These are phyloP conservation scores for Paraescarpia echinospica DNA, from an alignment of 1,140 invertebrate species.

Conservation along the genomic window DNA sequence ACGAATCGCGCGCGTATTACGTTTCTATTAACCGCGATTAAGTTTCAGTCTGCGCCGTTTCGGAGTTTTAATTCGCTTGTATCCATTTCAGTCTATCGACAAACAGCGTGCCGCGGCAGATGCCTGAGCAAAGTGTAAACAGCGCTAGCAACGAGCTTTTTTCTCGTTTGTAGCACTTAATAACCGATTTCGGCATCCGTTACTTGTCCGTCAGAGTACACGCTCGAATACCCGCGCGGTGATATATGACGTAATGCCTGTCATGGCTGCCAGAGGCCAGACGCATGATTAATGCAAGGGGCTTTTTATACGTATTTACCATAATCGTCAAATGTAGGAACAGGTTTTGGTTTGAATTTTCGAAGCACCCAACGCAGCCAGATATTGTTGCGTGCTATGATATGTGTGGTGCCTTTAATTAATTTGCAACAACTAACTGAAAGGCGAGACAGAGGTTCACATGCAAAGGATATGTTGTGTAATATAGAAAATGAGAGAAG, in stretches of 20 bases:
- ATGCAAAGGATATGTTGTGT: no score
- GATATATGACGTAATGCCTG: background rate
- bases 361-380: background rate
- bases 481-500: no score
- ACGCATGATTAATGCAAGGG: background rate
- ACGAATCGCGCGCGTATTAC: background rate
- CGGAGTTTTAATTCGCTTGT: background rate
- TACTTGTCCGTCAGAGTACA: background rate
- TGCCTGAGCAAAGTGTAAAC: background rate
- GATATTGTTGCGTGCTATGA: background rate
- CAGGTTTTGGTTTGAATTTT: background rate
- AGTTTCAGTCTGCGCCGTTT: background rate
- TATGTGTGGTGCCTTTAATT: background rate
- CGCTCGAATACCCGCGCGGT: background rate
- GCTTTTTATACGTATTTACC: background rate
- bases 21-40: background rate
- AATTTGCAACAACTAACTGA: background rate
- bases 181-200: background rate
- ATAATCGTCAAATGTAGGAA: background rate
- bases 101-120: background rate
- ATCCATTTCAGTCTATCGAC: background rate
- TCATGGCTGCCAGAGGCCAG: background rate
- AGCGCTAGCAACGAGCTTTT: background rate
- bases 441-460: no score
- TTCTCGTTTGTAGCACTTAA: slow-evolving; percentile 1